Base-by-base conservation (phyloP, 2,113 vertebrate species). In the Nicator chloris region DNA sequence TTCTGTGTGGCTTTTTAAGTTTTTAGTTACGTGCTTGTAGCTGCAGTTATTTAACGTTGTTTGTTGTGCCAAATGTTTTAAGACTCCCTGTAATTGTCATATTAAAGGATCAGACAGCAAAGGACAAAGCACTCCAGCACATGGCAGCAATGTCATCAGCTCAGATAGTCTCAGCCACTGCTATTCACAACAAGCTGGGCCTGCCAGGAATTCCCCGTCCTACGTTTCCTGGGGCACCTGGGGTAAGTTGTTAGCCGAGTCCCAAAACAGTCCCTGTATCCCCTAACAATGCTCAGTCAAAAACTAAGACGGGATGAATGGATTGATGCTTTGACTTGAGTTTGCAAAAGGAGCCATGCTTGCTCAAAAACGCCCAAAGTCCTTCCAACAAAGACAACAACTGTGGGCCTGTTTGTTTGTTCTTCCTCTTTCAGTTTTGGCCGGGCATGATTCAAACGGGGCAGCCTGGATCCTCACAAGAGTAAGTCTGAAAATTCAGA, bases 141-240 rank as follows among this genome's bases (percentile, higher is more conserved):
- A 99, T 99, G 99, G 99, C 99, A 92, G 99, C 99, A 98, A 99
- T 99, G 99, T 99, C 99, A 73, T 99, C 99, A 40, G 99, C 99
- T 96, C 99, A 99, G 98, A 99, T 99, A 93, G 99, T 99, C 97
- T 99, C 99, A 26, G 99, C 99, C 96, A 99, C 99, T 50, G 99
- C 99, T 95, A 99, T 99, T 97, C 99, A 99, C 98, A 99, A 99
- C 98, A 99, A 99, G 97, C 98, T 99, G 97, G 99, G 99, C 95
- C 98, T 99, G 97, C 99, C 99, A 91, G 99, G 99, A 97, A 99
- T 99, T 97, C 99, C 99, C 80, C 99, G 99, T 96, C 99, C 99
- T 77, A 98, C 99, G 93, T 99, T 99, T 97, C 99, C 99, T 6
- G 99, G 99, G 98, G 99, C 99, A 15, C 98, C 99, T 91, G 99